Base-by-base conservation (phyloP, 2,797 vertebrate species). In the Synanceia verrucosa region DNA sequence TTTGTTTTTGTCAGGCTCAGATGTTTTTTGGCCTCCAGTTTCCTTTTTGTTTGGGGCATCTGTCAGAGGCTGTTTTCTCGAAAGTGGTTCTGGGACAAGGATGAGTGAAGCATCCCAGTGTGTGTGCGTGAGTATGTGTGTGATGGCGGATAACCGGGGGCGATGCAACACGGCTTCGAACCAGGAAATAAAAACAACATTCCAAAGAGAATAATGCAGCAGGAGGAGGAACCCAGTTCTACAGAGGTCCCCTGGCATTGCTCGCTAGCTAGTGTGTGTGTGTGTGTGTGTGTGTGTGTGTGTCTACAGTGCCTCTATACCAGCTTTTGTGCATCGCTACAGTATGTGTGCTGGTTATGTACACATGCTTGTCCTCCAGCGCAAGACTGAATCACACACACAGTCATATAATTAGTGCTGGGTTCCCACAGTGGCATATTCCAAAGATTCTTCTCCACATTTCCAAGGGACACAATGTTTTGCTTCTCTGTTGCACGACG, bases 131-230 rank as follows among this genome's bases (percentile, higher is more conserved):
- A 44, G 52, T 56, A 56, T 21, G 58, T 43, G 63, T 36, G 28
- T 19, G 72, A 69, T 65, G 75, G 53, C 51, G 57, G 82, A 69
- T 87, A 83, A 86, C 86, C 62, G 28, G 58, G 61, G 87, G 86
- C 53, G 39, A 87, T 64, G 84, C 76, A n/a, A 63, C 36, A 8
- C 71, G 34, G 76, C 79, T 81, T 87, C 43, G 47, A 89, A 90
- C 82, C 80, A 89, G 88, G 83, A 90, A 91, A 91, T 90, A 89
- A 91, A 89, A 89, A 87, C 87, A 85, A 88, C 82, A 83, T 85
- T 91, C 89, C 87, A 91, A 89, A 91, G 89, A 91, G 90, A 92
- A 92, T 91, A 91, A 91, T 90, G 88, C 86, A 89, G 85, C 87
- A 91, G 90, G 83, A 89, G 91, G 88, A 88, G 86, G 90, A 84